Conservation (phyloP, 2,888 invertebrate genomes). For the Leptura quadrifasciata region DNA sequence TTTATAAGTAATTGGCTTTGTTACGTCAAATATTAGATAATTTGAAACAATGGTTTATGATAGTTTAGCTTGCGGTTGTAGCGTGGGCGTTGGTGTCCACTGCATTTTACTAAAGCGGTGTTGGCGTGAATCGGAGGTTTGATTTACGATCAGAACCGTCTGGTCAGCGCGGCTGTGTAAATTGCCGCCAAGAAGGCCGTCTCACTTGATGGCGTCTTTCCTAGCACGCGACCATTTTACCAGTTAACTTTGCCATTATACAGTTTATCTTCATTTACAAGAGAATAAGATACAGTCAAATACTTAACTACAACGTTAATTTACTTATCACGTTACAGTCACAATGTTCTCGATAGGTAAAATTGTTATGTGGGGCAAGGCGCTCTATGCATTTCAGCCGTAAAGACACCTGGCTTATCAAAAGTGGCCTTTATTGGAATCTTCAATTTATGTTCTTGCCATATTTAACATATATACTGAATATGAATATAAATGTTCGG, state of each 20-base stretch:
- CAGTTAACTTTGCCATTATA: neutral
- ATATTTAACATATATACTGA: too few species aligned
- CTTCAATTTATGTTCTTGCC: too few species aligned
- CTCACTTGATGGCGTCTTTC: conserved; percentile 33
- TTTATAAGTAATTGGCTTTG: neutral
- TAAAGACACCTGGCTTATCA: too few species aligned
- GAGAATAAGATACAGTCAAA: conserved; percentile 2
- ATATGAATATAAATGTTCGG: too few species aligned
- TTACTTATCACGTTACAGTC: conserved; percentile 1
- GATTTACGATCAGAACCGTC: conserved; percentile 43
- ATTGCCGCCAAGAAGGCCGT: conserved; percentile 39
- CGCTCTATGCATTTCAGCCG: too few species aligned
- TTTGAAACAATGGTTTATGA: neutral
- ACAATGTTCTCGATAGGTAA: neutral
- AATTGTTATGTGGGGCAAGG: too few species aligned
- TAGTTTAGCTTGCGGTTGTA: neutral
- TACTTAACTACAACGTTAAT: conserved; percentile 5
- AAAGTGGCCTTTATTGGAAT: too few species aligned
- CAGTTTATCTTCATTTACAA: conserved; percentile 8
- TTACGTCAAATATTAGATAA: conserved; percentile 1
- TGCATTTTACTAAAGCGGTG: conserved; percentile 24
- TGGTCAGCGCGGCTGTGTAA: conserved; percentile 33
- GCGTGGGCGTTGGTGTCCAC: conserved; percentile 28
- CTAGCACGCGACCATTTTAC: conserved; percentile 40
- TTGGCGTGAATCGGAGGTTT: conserved; percentile 39